Conservation (phyloP, 2,113 vertebrate species). For the Merops nubicus region DNA sequence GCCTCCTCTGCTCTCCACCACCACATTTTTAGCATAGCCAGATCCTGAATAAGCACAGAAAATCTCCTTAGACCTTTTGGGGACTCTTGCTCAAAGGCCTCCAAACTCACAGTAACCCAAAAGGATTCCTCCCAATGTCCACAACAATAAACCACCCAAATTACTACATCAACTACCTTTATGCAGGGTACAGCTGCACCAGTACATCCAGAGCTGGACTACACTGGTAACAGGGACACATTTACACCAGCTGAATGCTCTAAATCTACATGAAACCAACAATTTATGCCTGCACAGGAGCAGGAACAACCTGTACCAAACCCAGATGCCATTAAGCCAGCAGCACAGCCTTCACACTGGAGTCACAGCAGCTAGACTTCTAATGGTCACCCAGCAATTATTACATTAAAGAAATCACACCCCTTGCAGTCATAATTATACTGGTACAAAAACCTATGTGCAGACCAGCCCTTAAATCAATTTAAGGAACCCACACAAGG, state of each 20-base stretch:
- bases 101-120: background rate
- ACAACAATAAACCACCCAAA: background rate
- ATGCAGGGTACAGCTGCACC: background rate
- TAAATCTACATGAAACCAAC: fast-evolving
- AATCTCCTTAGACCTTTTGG: background rate
- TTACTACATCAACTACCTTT: background rate
- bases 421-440: background rate
- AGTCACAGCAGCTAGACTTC: background rate
- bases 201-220: background rate
- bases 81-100: background rate
- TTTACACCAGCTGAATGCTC: background rate
- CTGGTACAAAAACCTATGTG: background rate
- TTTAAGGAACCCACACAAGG: background rate
- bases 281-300: background rate
- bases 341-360: background rate
- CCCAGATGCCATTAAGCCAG: background rate
- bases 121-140: background rate
- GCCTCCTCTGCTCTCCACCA: background rate
- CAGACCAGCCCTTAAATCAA: background rate
- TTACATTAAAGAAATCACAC: background rate
- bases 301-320: background rate
- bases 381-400: background rate
- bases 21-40: background rate
- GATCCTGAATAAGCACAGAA: background rate
- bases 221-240: fast-evolving